Base-by-base conservation (phyloP, 2,113 vertebrate genomes). In the Dendrocopos noguchii region DNA sequence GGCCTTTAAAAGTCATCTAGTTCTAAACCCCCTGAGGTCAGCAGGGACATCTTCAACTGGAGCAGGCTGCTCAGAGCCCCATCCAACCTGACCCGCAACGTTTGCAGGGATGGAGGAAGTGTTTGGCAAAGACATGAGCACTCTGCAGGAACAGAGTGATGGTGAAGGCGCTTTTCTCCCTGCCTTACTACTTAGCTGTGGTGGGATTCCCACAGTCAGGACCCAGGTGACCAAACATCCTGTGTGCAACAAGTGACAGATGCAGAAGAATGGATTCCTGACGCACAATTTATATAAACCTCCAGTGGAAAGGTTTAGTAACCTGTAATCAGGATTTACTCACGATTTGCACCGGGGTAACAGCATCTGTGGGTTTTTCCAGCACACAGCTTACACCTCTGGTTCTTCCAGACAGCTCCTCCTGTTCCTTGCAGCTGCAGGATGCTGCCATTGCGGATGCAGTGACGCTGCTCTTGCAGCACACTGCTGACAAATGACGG, bases 151-250 rank as follows among this genome's bases (percentile, higher is more conserved):
- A 19, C 1, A 24, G 22, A n/a, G n/a, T 65, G 60, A 57, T 50
- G 44, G 3, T 47, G 50, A 39, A 87, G 70, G 39, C 27, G 7
- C 46, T 57, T 87, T 28, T 31, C 33, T 44, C 42, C 18, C n/a
- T 33, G 7, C 56, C 12, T 52, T 53, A 46, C 29, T 27, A 6
- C 59, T 22, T 50, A 2, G 0, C 3, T 0, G 1, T 52, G 18
- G 28, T 46, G 28, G 0, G 31, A 8, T 31, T 65, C 71, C 71
- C 33, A 16, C 57, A 11, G 63, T 66, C 50, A 47, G 46, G 53
- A 47, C 11, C 21, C 42, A 42, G 42, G 20, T 33, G 59, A 27
- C 44, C 72, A 64, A 67, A 39, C 1, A 0, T 50, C 50, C 29
- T 39, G 10, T 65, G 27, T n/a, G 44, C 88, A 34, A 14, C 0